Base-by-base conservation (phyloP, 2,888 invertebrate genomes). In the Geotrupes spiniger region DNA sequence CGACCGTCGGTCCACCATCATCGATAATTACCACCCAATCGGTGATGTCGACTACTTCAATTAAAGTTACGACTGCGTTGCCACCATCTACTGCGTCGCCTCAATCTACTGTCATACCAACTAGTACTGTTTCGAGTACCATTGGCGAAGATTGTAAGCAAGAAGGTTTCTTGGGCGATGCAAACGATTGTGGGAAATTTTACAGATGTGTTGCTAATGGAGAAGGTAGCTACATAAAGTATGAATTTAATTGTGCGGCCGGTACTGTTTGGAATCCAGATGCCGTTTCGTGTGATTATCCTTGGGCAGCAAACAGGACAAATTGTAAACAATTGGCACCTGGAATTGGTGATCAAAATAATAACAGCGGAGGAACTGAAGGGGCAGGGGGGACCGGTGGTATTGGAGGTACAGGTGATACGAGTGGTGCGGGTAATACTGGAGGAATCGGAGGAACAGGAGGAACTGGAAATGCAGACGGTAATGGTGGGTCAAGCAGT, bases 261-360 rank as follows among this genome's bases (percentile, higher is more conserved):
- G 88, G 87, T 40, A 90, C 89, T 3, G 83, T 85, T 25, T 90
- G 89, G 89, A 87, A 88, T 71, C 78, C 81, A 47, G 73, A 76
- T 42, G 72, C 81, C 49, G 75, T 80, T 64, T 79, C 83, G 39
- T 91, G 90, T 68, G 89, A 90, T 69, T 81, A 89, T 66, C 78
- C 80, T 27, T 82, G 81, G 76, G 79, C 54, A n/a, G 59, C 53
- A 10, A 53, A 53, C 38, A 53, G 62, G 42, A 45, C 42, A 14
- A 43, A 44, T 36, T 29, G 28, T 25, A 49, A 16, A 14, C 38
- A 40, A 10, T 26, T 21, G 6, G 14, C 25, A 4, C 40, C 48
- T 16, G 49, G 51, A 26, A 26, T 8, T n/a, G 49, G 49, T 6
- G 42, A 36, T n/a, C 28, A 25, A 37, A 49, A 47, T 11, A 38